Base-by-base conservation (phyloP, 1,140 invertebrate genomes). In the Nephotettix cincticeps region DNA sequence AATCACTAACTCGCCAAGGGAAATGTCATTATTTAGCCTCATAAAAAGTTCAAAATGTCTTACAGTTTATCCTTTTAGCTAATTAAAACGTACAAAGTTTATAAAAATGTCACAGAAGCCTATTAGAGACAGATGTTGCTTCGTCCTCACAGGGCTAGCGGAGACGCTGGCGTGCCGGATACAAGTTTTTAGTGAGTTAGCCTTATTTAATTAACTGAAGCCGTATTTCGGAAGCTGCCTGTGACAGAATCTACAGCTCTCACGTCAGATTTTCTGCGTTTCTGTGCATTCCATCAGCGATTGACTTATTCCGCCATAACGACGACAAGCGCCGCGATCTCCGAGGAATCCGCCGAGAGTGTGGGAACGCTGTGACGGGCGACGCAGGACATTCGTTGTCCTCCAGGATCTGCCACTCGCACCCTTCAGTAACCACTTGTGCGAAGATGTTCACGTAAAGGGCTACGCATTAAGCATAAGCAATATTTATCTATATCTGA, bases 291-390 rank as follows among this genome's bases (percentile, higher is more conserved):
- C 47, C 47, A n/a, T 51, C 47, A 51, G 19, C 47, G 47, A 51
- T 51, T 51, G 47, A 51, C 47, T 51, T 51, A 51, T 51, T 51
- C 47, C 47, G 21, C 47, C 47, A 51, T 51, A 51, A 51, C 47
- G 47, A 17, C 21, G 14, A 51, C 47, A 51, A 51, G 47, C 47
- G 47, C 4, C 47, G 14, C 21, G 47, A 17, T 19, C 47, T 51
- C 47, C n/a, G 21, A 4, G 47, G 47, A 17, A 51, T 51, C 47
- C n/a, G n/a, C 47, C 47, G 47, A n/a, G n/a, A n/a, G 6, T 51
- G 47, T 51, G 47, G 47, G 47, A 51, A 51, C 47, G 14, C 19
- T 51, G 3, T 36, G 32, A n/a, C n/a, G n/a, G n/a, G n/a, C n/a
- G n/a, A n/a, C n/a, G n/a, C n/a, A n/a, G n/a, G n/a, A n/a, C n/a